Base-by-base conservation (phyloP, 2,797 vertebrate species). In the Melanitta fusca region DNA sequence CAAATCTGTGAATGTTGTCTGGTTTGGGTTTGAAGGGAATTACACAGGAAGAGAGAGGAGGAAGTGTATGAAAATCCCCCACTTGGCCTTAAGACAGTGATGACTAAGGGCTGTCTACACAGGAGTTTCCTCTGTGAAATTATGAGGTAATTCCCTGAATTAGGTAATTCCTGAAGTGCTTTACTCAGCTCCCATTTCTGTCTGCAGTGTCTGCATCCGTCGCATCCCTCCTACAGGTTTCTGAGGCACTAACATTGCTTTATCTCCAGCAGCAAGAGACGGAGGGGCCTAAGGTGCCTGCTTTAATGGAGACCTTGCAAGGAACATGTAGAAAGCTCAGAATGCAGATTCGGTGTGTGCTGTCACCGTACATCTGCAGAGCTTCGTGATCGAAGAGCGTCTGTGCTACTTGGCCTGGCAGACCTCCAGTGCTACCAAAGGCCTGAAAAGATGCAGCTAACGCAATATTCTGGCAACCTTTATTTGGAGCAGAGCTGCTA, bases 61-160 rank as follows among this genome's bases (percentile, higher is more conserved):
- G 82, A 91, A 88, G 80, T 36, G 36, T 83, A 58, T 61, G 62
- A 65, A 88, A 90, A 93, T 65, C 54, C 45, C 41, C 4, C 2
- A 18, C 32, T 94, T 65, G 22, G 57, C n/a, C 84, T 94, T 91
- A 75, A 95, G 43, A 80, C 56, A 54, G 17, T 47, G 39, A 87
- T 95, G 93, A 88, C 70, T 95, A 75, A 91, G 51, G 54, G 38
- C 41, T 84, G 84, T 90, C 78, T 90, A 3, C 3, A 30, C 78
- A 61, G 65, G 54, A 65, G 53, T 73, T 91, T 71, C 69, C 88
- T 83, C 57, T 56, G 61, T 5, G 6, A 51, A 51, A 51, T 51
- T 51, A 15, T 0, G 57, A 94, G 85, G 90, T 9, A 80, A 53
- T 53, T 53, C 94, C 81, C 49, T 25, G 49, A 51, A 51, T 51